Evolutionary conservation across 2,797 vertebrate genomes (phyloP).

Genomic region (Helicolenus hilgendorfi): DNA sequence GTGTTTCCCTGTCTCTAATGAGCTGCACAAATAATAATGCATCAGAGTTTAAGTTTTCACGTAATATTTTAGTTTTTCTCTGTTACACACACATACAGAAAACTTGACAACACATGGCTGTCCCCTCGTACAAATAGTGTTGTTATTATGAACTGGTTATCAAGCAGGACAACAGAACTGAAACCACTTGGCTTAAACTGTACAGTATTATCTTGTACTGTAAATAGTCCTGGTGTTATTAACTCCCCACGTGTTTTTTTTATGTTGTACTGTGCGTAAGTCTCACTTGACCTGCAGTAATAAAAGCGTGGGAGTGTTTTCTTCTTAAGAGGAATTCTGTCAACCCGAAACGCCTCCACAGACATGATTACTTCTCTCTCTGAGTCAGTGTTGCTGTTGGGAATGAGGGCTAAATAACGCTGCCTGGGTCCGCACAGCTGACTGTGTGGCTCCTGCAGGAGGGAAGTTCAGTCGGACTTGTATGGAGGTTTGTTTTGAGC

Average conservation of each 20-base stretch:
- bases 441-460: neutral
- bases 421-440: neutral
- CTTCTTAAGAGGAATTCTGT: slow-evolving; percentile 45
- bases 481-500: slow-evolving; percentile 15
- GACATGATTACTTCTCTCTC: slow-evolving; percentile 45
- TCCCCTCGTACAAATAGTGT: neutral
- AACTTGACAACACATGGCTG: neutral
- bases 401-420: slow-evolving; percentile 14
- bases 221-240: slow-evolving; percentile 17
- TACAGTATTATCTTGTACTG: slow-evolving; percentile 4
- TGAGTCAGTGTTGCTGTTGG: slow-evolving; percentile 41
- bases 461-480: neutral
- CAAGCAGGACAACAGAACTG: neutral
- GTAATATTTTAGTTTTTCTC: neutral
- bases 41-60: neutral
- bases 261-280: slow-evolving; percentile 1
- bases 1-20: neutral
- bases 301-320: slow-evolving; percentile 60
- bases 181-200: slow-evolving; percentile 14
- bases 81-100: neutral
- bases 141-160: slow-evolving; percentile 5
- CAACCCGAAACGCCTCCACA: slow-evolving; percentile 42
- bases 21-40: neutral
- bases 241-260: slow-evolving; percentile 31
- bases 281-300: slow-evolving; percentile 45